Conservation (phyloP, 1,140 invertebrate genomes). For the Lucilia sericata region DNA sequence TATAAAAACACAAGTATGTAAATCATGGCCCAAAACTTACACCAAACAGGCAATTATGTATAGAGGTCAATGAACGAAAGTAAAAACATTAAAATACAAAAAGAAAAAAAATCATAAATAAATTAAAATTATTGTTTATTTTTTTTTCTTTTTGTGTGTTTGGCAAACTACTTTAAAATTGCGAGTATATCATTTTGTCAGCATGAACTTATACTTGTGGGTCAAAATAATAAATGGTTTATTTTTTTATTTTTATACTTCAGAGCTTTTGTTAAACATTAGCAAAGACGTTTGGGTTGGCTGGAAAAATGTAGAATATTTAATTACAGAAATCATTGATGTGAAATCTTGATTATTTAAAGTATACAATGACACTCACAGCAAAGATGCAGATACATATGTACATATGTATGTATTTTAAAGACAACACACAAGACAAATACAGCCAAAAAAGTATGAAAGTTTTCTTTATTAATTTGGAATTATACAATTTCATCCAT, state of each 20-base stretch:
- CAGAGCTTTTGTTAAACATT: too few relatives aligned
- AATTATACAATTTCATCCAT: too few relatives aligned
- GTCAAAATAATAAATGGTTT: constrained; percentile 6
- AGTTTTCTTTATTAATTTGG: too few relatives aligned
- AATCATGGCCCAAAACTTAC: constrained; percentile 8
- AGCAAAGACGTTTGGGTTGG: too few relatives aligned
- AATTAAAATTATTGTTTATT: neutral
- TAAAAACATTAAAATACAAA: neutral
- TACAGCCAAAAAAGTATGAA: too few relatives aligned
- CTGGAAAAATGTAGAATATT: neutral
- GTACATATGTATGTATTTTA: too few relatives aligned
- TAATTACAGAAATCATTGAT: neutral
- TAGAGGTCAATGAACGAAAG: constrained; percentile 10
- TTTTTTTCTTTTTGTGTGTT: neutral
- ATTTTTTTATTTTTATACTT: neutral
- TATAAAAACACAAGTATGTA: neutral
- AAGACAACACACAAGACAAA: too few relatives aligned
- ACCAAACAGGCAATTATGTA: neutral
- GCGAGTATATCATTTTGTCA: neutral
- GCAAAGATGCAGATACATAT: too few relatives aligned
- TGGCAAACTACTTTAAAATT: constrained; percentile 1
- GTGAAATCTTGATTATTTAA: constrained; percentile 6
- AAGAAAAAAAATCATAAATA: neutral
- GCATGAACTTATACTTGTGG: neutral
- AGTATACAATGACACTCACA: too few relatives aligned